Evolutionary conservation across 2,113 vertebrate species (phyloP), one percentile per base, ranked within the genome.

Genomic region (Centrocercus urophasianus): DNA sequence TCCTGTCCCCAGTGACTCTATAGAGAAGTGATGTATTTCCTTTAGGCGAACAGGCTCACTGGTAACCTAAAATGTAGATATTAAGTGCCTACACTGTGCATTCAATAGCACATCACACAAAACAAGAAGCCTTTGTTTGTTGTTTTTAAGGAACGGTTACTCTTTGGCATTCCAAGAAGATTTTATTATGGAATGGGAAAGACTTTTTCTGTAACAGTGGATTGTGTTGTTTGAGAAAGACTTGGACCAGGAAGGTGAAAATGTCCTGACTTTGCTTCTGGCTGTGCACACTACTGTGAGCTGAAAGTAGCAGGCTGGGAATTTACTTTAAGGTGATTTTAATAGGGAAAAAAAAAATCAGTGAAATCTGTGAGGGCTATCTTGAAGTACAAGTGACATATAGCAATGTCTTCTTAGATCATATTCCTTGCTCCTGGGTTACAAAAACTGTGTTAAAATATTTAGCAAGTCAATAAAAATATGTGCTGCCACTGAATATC

Each of bases 161-260:
- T 78, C 2, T 70, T 69, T 66, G 17, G 7, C 36, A 66, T 59
- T 75, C 25, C n/a, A 63, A 74, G 22, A 48, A 42, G 25, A 42
- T 34, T 42, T 67, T 63, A 34, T 7, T 70, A 27, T 1, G 7
- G 14, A 3, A 3, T 63, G 30, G 59, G 61, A 52, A 74, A 48
- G 22, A 30, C 6, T 42, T 78, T 42, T 81, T 89, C 36, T 11
- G 4, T 87, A 71, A 36, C 38, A 45, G 38, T 75, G 47, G 50
- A 13, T 21, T 63, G 8, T 50, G 9, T 11, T 48, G n/a, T 72
- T 82, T 61, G 36, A 63, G 27, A 70, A 28, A 74, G 67, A 24
- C 18, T 88, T 85, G 11, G 66, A 64, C 10, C 22, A n/a, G 14
- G 27, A 79, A 93, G n/a, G 27, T 79, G 75, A 90, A 95, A 90